Base-by-base conservation (phyloP, 2,797 vertebrate genomes). In the Octomys mimax region DNA sequence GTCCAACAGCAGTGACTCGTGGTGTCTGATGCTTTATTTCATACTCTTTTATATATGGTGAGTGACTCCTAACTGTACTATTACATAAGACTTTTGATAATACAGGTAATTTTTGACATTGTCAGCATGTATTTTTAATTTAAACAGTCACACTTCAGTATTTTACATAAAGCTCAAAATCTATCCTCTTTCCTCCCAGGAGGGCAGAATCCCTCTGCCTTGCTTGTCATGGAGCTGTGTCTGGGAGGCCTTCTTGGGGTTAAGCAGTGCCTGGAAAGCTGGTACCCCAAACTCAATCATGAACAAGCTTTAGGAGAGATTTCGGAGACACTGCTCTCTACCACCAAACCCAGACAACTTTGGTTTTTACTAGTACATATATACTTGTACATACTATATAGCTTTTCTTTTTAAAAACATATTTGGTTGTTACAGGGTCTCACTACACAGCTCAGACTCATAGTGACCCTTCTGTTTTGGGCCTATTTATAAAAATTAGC, bases 141-240 rank as follows among this genome's bases (percentile, higher is more conserved):
- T 71, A 95, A 86, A 91, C 28, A 82, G 57, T 80, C 33, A 39
- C 33, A 70, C 86, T 66, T 49, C 85, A 83, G 33, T 33, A 49
- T 83, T 94, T 73, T 85, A 75, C 61, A 89, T 91, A 59, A 71
- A 84, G 75, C 71, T 97, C 61, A 26, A n/a, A 66, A 95, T 46
- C 36, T 24, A 46, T 11, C 22, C 18, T 86, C 68, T 92, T 52
- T 90, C 59, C 49, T 77, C 42, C 61, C 19, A 6, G 11, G 78
- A 52, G 64, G 36, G 59, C 14, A 93, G 82, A 90, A 91, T 59
- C 54, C 16, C 21, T 82, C 66, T 78, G 33, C 66, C 28, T 66
- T 19, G 18, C 26, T 73, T 73, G 49, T 70, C 61, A 13, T 19
- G 28, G 22, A 26, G 24, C 85, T 54, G 21, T 66, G 81, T 12